Base-by-base conservation (phyloP, 2,888 invertebrate species). In the Teinopalpus imperialis region DNA sequence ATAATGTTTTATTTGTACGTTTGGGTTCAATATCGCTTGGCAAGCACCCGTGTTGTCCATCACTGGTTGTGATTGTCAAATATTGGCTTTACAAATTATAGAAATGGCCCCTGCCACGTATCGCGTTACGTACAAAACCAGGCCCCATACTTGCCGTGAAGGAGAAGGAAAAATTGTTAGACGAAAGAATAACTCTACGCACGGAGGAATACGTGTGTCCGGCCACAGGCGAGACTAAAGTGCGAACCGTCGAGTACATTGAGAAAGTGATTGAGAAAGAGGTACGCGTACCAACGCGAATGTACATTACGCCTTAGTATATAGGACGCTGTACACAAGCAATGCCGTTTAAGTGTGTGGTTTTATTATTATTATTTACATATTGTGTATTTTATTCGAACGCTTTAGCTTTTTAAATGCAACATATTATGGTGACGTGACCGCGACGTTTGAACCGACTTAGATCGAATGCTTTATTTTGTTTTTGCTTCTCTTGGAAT, bases 231-330 rank as follows among this genome's bases (percentile, higher is more conserved):
- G 94, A 94, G 83, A 93, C 93, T 81, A 94, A 93, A 90, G 93
- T 97, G 78, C 92, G 96, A 90, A 97, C 97, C 68, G 93, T 97
- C 88, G 96, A 97, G 91, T 96, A 96, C 91, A 95, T 96, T 89
- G 97, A 97, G 92, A 97, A 96, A 92, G 93, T 96, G 90, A 96
- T 97, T 90, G 97, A 97, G 90, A 96, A 94, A 92, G 97, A 97
- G 97, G 97, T 97, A 96, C 81, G 72, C 69, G 75, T 67, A 64
- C 64, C 60, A 72, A 9, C 68, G 75, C 71, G 67, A 64, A 62
- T 85, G 82, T 83, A 81, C 65, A 81, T 80, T 79, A 65, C 69
- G 81, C 62, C 61, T 70, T 54, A 57, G 52, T 59, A 56, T 60
- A 63, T 55, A 61, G 66, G 64, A 69, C 74, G 87, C 87, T 85